phyloP scores from a whole-genome alignment of 2,888 invertebrate genomes.

The Euzophera pinguis region DNA sequence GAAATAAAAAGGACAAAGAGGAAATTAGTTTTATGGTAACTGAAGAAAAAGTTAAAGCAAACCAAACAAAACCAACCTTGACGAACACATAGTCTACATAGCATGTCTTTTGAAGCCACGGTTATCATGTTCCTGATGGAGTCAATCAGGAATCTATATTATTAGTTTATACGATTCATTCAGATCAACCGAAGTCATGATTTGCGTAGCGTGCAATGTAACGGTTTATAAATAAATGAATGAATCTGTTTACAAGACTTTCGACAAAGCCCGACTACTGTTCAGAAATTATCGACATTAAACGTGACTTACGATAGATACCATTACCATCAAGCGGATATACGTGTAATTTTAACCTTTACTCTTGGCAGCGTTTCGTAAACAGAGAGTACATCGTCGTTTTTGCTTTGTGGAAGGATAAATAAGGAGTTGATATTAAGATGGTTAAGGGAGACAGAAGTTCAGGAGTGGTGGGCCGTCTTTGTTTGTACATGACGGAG shows the following conservation, averaged over 20 bases:
- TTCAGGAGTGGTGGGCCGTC: background rate
- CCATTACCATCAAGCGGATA: conserved; percentile 29
- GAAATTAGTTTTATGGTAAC: no score
- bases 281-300: conserved; percentile 26
- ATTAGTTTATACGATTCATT: no score
- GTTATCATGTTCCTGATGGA: no score
- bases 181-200: no score
- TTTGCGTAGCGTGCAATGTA: no score
- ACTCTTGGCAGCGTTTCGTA: conserved; percentile 39
- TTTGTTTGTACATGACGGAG: background rate
- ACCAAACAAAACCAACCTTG: no score
- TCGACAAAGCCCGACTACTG: background rate
- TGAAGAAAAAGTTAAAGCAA: no score
- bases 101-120: no score
- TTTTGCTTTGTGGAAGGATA: conserved; percentile 20
- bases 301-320: conserved; percentile 34
- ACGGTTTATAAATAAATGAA: background rate
- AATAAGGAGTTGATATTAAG: background rate
- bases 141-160: no score
- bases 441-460: background rate
- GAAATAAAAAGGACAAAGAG: no score
- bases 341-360: conserved; percentile 38
- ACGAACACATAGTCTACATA: no score
- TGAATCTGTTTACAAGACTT: conserved; percentile 1
- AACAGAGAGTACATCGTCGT: conserved; percentile 33